Evolutionary conservation across 1,140 invertebrate species (phyloP).

Genomic region (Steinernema khuongi): DNA sequence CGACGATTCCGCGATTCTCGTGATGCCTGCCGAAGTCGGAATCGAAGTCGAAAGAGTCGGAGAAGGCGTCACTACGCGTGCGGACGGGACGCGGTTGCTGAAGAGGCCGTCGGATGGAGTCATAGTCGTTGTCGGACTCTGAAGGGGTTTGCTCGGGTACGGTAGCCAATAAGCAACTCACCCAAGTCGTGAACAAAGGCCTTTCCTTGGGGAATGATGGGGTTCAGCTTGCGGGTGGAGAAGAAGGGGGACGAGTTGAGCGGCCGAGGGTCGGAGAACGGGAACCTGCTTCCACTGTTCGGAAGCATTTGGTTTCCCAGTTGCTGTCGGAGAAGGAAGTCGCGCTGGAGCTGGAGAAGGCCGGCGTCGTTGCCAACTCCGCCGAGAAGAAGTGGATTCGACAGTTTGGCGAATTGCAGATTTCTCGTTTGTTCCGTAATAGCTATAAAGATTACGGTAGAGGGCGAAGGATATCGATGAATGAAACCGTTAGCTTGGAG

Average conservation of each 20-base stretch:
- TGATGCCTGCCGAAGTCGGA: background rate
- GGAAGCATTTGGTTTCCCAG: background rate
- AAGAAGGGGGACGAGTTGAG: background rate
- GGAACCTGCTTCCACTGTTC: background rate
- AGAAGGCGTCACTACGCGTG: background rate
- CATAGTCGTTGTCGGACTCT: background rate
- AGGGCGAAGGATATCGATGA: background rate
- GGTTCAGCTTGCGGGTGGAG: background rate
- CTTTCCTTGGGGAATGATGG: background rate
- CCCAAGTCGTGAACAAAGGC: background rate
- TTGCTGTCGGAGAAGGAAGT: constrained; percentile 4
- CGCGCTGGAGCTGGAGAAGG: background rate
- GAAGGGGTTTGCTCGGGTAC: background rate
- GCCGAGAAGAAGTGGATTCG: background rate
- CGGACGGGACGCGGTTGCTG: constrained; percentile 5
- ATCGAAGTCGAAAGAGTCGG: background rate
- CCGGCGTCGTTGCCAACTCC: background rate
- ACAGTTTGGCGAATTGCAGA: background rate
- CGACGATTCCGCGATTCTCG: background rate
- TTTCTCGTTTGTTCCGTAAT: background rate
- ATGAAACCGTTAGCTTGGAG: background rate
- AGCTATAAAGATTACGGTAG: background rate
- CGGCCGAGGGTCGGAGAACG: background rate
- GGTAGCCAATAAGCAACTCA: background rate
- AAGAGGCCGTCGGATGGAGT: background rate